A percentile compares a stretch with the other conserved stretches of the same genome.
Evolutionary conservation across 1,140 invertebrate species (phyloP).

Genomic region (Drosophila saltans): DNA sequence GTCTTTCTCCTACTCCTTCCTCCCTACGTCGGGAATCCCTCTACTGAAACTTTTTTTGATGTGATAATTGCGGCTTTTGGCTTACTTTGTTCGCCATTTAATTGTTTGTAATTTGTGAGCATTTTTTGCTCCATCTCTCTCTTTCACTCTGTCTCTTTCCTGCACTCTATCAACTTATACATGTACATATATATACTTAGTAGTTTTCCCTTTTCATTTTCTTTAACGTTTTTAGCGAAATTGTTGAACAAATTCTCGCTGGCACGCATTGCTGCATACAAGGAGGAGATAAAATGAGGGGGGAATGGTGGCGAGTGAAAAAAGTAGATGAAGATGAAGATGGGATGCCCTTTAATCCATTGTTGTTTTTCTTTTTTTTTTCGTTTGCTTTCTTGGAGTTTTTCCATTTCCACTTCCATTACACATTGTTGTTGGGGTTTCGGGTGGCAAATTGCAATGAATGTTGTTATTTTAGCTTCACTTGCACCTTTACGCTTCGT

Average conservation of each 20-base stretch:
- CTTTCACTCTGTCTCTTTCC: slow-evolving; percentile 26
- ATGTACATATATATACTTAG: slow-evolving; percentile 16
- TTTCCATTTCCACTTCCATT: slow-evolving; percentile 11
- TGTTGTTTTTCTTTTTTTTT: slow-evolving; percentile 3
- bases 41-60: slow-evolving; percentile 43
- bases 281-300: background rate
- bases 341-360: background rate
- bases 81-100: slow-evolving; percentile 81
- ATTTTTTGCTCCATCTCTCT: slow-evolving; percentile 24
- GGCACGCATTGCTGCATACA: slow-evolving; percentile 75
- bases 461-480: slow-evolving; percentile 79
- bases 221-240: slow-evolving; percentile 64
- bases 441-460: slow-evolving; percentile 75
- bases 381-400: slow-evolving; percentile 12
- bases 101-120: slow-evolving; percentile 79
- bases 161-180: slow-evolving; percentile 12
- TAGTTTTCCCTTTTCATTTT: slow-evolving; percentile 77
- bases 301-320: background rate
- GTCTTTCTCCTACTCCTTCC: slow-evolving; percentile 36
- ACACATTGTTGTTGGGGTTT: slow-evolving; percentile 24
- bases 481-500: slow-evolving; percentile 81
- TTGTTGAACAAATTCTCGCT: slow-evolving; percentile 80
- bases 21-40: background rate
- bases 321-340: slow-evolving; percentile 2
- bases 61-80: slow-evolving; percentile 80